Base-by-base conservation (phyloP, 2,797 vertebrate genomes). In the Alauda arvensis region DNA sequence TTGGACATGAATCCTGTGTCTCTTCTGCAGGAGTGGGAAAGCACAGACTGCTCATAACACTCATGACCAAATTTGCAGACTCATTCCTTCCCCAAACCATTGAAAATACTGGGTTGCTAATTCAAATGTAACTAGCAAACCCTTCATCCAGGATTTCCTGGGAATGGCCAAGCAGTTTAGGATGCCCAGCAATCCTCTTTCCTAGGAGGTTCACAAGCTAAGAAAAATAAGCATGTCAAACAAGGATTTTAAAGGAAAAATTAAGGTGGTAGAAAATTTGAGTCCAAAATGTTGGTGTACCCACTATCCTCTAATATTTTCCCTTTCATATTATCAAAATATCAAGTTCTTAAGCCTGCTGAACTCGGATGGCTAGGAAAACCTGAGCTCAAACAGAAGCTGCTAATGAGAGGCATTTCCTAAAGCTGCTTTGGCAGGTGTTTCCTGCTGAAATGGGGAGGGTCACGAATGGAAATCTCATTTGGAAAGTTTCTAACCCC, bases 401-500 rank as follows among this genome's bases (percentile, higher is more conserved):
- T 57, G 81, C 87, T 91, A 93, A 90, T 89, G 63, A 96, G 83
- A 95, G 90, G 86, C 94, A 72, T 63, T 91, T 94, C 88, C 91
- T 63, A 89, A 85, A 93, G 91, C 91, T 93, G 88, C 91, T 91
- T 90, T 85, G 95, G 94, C 95, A 96, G 94, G 95, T 96, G 96
- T 93, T 95, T 93, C 94, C 95, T 86, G 90, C 89, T 80, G 40
- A 94, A 92, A 94, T 3, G 12, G 91, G 93, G 94, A 67, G 83
- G 91, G 87, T 89, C 92, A 93, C 37, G 6, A 92, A 95, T 80
- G 90, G 83, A 94, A 96, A 94, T 94, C 95, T 96, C 93, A 88
- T 96, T 96, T 96, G 93, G 95, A 93, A 96, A 94, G 91, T 95
- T 94, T 90, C 56, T 63, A 93, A 95, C 95, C 94, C 93, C 37